Evolutionary conservation across 2,888 invertebrate genomes (phyloP).

Genomic region (Notodonta dromedarius): DNA sequence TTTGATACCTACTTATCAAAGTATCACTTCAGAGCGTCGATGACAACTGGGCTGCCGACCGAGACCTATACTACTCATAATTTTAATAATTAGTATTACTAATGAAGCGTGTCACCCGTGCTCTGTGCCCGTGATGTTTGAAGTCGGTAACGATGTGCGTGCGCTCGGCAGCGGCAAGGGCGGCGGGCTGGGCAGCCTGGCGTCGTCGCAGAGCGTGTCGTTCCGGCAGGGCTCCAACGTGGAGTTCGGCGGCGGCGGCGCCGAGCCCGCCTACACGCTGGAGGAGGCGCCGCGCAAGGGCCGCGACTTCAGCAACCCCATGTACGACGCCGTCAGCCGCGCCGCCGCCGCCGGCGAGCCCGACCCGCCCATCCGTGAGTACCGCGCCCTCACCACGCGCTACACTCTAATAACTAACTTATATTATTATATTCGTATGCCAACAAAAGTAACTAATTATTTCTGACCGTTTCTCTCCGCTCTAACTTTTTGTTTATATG

Average conservation of each 20-base stretch:
- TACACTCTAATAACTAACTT: too few species aligned
- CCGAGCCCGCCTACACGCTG: slow-evolving; percentile 90
- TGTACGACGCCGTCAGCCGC: slow-evolving; percentile 96
- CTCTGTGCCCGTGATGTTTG: too few species aligned
- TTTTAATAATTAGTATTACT: too few species aligned
- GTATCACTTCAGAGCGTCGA: too few species aligned
- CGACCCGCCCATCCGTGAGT: slow-evolving; percentile 67
- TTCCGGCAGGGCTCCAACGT: slow-evolving; percentile 97
- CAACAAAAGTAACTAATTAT: too few species aligned
- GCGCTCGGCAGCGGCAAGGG: slow-evolving; percentile 88
- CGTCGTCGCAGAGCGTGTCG: slow-evolving; percentile 95
- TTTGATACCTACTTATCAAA: too few species aligned
- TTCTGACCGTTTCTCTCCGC: too few species aligned
- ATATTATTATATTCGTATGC: too few species aligned
- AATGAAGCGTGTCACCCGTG: too few species aligned
- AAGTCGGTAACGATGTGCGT: not conserved
- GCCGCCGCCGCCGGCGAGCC: slow-evolving; percentile 74
- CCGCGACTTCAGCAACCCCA: slow-evolving; percentile 98
- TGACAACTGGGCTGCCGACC: too few species aligned
- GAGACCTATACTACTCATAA: too few species aligned
- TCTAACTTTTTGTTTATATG: not conserved
- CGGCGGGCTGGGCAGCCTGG: slow-evolving; percentile 89
- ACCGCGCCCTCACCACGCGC: not conserved
- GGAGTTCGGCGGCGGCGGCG: slow-evolving; percentile 89
- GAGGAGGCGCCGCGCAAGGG: slow-evolving; percentile 89